Evolutionary conservation across 1,140 invertebrate species (phyloP), one percentile per base, ranked within the genome.

Genomic region (Heliconius hermathena): DNA sequence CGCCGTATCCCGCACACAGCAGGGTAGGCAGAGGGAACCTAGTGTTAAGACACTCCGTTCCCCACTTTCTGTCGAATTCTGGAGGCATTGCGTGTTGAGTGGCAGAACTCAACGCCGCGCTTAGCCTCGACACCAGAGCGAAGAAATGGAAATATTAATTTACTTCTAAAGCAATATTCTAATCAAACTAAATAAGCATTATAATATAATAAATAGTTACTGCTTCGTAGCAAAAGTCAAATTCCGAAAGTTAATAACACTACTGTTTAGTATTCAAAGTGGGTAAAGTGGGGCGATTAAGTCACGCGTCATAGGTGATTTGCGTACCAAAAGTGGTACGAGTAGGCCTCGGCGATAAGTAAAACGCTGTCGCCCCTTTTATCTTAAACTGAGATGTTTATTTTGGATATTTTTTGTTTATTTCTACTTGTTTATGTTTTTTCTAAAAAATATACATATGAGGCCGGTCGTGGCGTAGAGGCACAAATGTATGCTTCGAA

Each of bases 291-390:
- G 75, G 46, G 46, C 72, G 71, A 77, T 77, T 81, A 81, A 77
- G 79, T 76, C 72, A 81, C 79, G 79, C 79, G 74, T 76, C 74
- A 80, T 81, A 74, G 79, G 71, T 72, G 78, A 74, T 70, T 76
- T 74, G 49, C 57, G 22, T 71, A 74, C 79, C 41, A 71, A 77
- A 80, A 81, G 57, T 77, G 74, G 66, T 73, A 33, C 76, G 76
- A 46, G 71, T 38, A 26, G 54, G 22, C 75, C 22, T 46, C 70
- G 46, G 29, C 70, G 29, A 76, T 49, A 76, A 70, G n/a, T 16
- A 72, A 77, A 66, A 26, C n/a, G 71, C 20, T 38, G 54, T 38
- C 4, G 33, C 36, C 36, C 13, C 71, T 41, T 72, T 72, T 41
- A 41, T 41, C 71, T 72, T 9, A 9, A 36, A 16, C 26, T 11